These are phyloP conservation scores for Diorhabda elongata DNA, from an alignment of 1,140 invertebrate species.

Conservation along the genomic window DNA sequence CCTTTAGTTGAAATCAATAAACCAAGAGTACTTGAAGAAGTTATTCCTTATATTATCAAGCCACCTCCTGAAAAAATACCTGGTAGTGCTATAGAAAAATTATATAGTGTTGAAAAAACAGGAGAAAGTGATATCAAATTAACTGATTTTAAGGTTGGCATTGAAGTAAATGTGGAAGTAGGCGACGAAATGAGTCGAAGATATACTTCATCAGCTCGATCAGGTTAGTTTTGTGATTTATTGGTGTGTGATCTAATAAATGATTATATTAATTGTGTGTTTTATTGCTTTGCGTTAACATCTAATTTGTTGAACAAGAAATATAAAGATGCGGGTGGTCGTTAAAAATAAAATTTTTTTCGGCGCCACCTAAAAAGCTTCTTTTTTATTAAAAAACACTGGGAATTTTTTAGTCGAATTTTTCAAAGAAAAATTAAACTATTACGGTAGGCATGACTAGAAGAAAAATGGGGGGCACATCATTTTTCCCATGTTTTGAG, in stretches of 20 bases:
- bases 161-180: slow-evolving; percentile 39
- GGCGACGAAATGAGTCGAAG: slow-evolving; percentile 42
- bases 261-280: slow-evolving; percentile 5
- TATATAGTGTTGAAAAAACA: slow-evolving; percentile 33
- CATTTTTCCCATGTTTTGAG: no score
- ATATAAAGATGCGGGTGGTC: no score
- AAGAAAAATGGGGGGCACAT: no score
- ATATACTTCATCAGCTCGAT: slow-evolving; percentile 36
- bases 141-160: slow-evolving; percentile 36
- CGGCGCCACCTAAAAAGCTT: no score
- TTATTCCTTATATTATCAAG: slow-evolving; percentile 29
- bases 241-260: slow-evolving; percentile 5
- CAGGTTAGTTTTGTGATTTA: slow-evolving; percentile 34
- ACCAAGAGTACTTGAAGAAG: slow-evolving; percentile 28
- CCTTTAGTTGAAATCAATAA: slow-evolving; percentile 33
- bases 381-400: no score
- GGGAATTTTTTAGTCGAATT: no score
- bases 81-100: slow-evolving; percentile 34
- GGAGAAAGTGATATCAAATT: slow-evolving; percentile 26
- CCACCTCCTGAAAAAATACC: slow-evolving; percentile 26
- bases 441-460: no score
- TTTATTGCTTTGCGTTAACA: no score
- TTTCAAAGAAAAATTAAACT: no score
- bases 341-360: no score
- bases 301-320: no score